Evolutionary conservation across 1,140 invertebrate species (phyloP).

Genomic region (Trichonephila inaurata): DNA sequence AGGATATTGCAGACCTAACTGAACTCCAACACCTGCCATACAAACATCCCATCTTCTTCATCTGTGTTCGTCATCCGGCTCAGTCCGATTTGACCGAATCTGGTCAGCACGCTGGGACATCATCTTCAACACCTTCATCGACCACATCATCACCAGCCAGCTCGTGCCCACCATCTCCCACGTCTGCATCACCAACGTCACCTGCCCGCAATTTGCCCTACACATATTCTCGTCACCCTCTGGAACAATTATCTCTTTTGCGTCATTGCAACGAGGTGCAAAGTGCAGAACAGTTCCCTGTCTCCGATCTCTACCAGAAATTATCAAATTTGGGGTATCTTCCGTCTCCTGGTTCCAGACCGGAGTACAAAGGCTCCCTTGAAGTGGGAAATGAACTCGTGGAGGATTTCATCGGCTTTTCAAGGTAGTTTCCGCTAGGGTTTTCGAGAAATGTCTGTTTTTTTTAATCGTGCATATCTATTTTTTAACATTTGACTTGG

Average conservation of each 20-base stretch:
- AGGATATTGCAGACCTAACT: slow-evolving; percentile 84
- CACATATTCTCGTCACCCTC: slow-evolving; percentile 64
- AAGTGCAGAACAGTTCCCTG: slow-evolving; percentile 62
- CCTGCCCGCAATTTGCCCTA: slow-evolving; percentile 50
- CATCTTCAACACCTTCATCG: not conserved
- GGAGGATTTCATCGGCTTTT: slow-evolving; percentile 80
- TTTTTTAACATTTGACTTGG: no score
- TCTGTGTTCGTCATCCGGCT: slow-evolving; percentile 43
- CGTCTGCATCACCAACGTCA: not conserved
- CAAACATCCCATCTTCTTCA: slow-evolving; percentile 76
- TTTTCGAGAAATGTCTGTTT: no score
- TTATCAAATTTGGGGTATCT: slow-evolving; percentile 56
- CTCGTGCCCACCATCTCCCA: slow-evolving; percentile 59
- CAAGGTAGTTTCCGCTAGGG: not conserved
- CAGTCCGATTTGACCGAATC: slow-evolving; percentile 72
- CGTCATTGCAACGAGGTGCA: slow-evolving; percentile 67
- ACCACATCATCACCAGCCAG: slow-evolving; percentile 48
- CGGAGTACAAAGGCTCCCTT: slow-evolving; percentile 70
- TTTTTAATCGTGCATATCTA: no score
- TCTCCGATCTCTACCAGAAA: slow-evolving; percentile 35
- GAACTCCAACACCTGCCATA: slow-evolving; percentile 81
- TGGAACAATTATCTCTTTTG: slow-evolving; percentile 67
- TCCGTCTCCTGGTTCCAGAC: slow-evolving; percentile 36
- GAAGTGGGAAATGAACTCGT: slow-evolving; percentile 81
- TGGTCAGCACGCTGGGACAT: slow-evolving; percentile 61